Percentiles rank a stretch among this genome's conserved stretches.
phyloP scores from a whole-genome alignment of 92 coral and sea anemone genomes.

The Scolanthus callimorphus region DNA sequence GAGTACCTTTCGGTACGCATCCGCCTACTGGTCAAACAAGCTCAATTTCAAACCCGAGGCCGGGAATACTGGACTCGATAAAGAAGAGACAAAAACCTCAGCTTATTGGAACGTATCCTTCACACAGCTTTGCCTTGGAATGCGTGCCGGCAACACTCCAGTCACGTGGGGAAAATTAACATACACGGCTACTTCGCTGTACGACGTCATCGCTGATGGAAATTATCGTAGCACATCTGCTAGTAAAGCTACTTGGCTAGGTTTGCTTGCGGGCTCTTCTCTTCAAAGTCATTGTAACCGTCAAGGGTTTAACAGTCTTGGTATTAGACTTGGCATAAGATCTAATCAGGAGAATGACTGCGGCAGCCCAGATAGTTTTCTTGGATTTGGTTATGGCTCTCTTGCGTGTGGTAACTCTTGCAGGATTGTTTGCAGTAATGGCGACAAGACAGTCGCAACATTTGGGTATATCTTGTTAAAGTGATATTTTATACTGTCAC shows the following conservation, averaged over 20 bases:
- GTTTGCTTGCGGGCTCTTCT: conserved; percentile 55
- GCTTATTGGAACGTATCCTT: conserved; percentile 64
- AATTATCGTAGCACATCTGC: conserved; percentile 16
- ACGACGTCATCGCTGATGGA: conserved; percentile 50
- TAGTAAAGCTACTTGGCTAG: conserved; percentile 45
- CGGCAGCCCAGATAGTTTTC: conserved; percentile 14
- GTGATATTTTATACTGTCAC: no score
- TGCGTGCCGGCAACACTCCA: conserved; percentile 23
- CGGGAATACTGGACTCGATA: conserved; percentile 42
- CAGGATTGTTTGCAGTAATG: conserved; percentile 3
- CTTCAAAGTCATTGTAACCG: conserved; percentile 46
- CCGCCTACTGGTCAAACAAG: conserved; percentile 50
- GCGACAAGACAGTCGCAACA: conserved; percentile 16
- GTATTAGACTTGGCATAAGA: conserved; percentile 28
- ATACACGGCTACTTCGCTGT: conserved; percentile 53
- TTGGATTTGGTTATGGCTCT: conserved; percentile 37
- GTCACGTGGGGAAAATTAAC: conserved; percentile 24
- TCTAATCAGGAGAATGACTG: conserved; percentile 47
- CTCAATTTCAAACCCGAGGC: conserved; percentile 26
- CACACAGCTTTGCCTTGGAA: conserved; percentile 54
- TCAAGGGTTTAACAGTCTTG: conserved; percentile 40
- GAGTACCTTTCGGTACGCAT: conserved; percentile 29
- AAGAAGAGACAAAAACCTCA: conserved; percentile 59
- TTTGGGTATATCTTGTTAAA: conserved; percentile 39
- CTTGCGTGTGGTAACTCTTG: conserved; percentile 26